Base-by-base conservation (phyloP, 2,888 invertebrate genomes). In the Arge pagana region DNA sequence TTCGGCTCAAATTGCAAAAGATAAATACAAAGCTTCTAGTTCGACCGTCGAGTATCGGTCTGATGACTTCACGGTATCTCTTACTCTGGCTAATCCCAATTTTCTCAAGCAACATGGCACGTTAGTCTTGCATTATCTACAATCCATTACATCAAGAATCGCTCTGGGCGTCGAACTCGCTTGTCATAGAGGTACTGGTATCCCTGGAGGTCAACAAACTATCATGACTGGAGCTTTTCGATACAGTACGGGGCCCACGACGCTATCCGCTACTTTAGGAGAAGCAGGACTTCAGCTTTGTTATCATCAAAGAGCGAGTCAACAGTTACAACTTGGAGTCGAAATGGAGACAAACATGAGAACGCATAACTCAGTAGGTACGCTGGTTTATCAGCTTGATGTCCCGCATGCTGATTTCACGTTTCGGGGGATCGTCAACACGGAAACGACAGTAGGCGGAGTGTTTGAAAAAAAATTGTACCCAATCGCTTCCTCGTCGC, bases 231-330 rank as follows among this genome's bases (percentile, higher is more conserved):
- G 52, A 3, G 76, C 75, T 10, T 64, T 67, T 48, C 77, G 81
- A 52, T 80, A 81, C 63, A 72, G 80, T 48, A 81, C 78, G 4
- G 81, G 81, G 70, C 82, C 84, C 61, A 82, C 84, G 1, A 87
- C 87, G 62, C 79, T 89, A 65, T 87, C 89, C 0, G 86, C 87
- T 3, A 88, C 89, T 1, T 40, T 89, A 2, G 70, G 76, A 15
- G 63, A 66, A 36, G 66, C 66, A 18, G 74, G 72, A 7, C 26
- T 83, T 10, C 85, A 86, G 60, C 65, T 83, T 1, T 84, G 84
- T 57, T 88, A 84, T 68, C 83, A 84, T 66, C 85, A 84, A 52
- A 82, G 81, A 65, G 80, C 82, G 11, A 83, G 81, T 62, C 82
- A 82, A 49, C 81, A 84, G 53, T 64, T 83, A 18, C 83, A 86